Percentiles rank a stretch among this genome's conserved stretches.
Conservation (phyloP, 1,140 invertebrate species). For the Diachasmimorpha longicaudata region DNA sequence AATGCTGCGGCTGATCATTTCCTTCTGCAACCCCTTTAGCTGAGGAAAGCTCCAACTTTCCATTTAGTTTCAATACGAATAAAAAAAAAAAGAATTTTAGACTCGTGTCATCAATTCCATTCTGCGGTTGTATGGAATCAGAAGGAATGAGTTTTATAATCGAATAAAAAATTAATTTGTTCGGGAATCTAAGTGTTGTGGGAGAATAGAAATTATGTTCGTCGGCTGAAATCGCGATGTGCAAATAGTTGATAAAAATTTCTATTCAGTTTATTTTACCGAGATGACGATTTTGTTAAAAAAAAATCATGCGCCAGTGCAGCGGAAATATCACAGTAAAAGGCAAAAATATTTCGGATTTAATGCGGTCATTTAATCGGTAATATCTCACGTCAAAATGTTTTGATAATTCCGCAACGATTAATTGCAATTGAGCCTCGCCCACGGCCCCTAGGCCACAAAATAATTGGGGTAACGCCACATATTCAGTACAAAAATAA, state of each 20-base stretch:
- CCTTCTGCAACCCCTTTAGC: conserved; percentile 21
- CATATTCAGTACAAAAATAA: conserved; percentile 13
- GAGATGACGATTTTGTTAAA: too few relatives aligned
- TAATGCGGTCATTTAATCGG: too few relatives aligned
- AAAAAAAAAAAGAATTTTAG: not conserved
- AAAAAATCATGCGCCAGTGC: too few relatives aligned
- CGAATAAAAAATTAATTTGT: too few relatives aligned
- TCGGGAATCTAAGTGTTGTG: too few relatives aligned
- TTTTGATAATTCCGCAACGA: not conserved
- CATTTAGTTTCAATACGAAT: not conserved
- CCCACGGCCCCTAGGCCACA: not conserved
- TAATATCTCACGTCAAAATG: not conserved
- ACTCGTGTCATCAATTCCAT: not conserved
- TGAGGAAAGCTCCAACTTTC: not conserved
- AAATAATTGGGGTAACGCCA: not conserved
- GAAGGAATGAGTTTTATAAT: not conserved
- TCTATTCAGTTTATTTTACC: too few relatives aligned
- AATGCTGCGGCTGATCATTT: conserved; percentile 27
- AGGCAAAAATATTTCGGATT: too few relatives aligned
- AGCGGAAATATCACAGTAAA: too few relatives aligned
- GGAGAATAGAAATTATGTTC: too few relatives aligned
- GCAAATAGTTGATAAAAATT: too few relatives aligned
- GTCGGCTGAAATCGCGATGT: too few relatives aligned
- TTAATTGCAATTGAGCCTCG: not conserved
- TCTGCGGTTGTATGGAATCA: not conserved